Base-by-base conservation (phyloP, 2,797 vertebrate species). In the Dallia pectoralis region DNA sequence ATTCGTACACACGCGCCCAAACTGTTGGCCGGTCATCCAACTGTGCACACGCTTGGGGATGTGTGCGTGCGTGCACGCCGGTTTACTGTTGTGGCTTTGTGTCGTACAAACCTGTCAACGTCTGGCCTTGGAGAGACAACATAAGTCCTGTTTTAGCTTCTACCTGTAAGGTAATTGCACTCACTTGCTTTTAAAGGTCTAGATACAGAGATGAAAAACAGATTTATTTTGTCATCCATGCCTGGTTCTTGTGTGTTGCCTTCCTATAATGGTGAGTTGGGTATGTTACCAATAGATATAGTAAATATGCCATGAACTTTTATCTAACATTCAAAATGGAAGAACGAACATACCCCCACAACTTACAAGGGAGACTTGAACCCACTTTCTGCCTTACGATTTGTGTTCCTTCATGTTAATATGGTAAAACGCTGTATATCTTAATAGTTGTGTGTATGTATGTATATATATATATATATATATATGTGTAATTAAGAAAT, bases 341-440 rank as follows among this genome's bases (percentile, higher is more conserved):
- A 71, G 64, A 67, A 64, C 19, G n/a, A 83, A 77, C 78, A 73
- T 74, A 70, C 80, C 40, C 40, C 4, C 11, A 12, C 40, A 82
- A 86, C 85, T 87, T 88, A 89, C 79, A 88, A 91, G 87, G 84
- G 87, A 89, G 84, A 87, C 90, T 89, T 87, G 87, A 91, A 89
- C 87, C 85, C 79, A 78, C 81, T 87, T 84, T 88, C 80, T 92
- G 89, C 90, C 91, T 91, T 91, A 91, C 29, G 71, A 56, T 19
- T 84, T 84, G 81, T 83, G 76, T 79, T 82, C 30, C 16, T 51
- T 18, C 53, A 53, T 73, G 70, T 83, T 78, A 67, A 66, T 48
- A 44, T 72, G 51, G 71, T 81, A 70, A 76, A 33, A 79, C 70
- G 88, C 87, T 89, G 89, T 80, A 82, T 80, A 80, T 78, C 27